Conservation (phyloP, 2,113 vertebrate species). For the Myiopsitta monachus region DNA sequence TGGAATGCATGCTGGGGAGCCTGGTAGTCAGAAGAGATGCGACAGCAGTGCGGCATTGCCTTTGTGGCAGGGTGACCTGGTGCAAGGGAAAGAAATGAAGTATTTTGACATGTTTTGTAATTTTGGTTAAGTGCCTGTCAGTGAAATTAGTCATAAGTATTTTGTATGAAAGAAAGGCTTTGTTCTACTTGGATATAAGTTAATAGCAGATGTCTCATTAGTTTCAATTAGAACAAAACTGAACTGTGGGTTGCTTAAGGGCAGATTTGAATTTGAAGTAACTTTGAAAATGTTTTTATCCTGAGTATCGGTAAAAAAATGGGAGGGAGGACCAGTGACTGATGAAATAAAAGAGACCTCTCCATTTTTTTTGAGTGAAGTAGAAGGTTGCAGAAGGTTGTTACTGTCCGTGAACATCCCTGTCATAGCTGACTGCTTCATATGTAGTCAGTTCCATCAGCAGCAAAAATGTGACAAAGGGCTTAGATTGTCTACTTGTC, state of each 20-base stretch:
- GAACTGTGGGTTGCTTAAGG: conserved; percentile 45
- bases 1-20: not conserved
- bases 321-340: not conserved
- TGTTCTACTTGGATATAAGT: conserved; percentile 50
- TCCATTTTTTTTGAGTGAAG: not conserved
- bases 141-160: not conserved
- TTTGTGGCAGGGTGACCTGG: not conserved
- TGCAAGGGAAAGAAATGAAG: not conserved
- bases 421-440: not conserved
- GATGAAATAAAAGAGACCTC: not conserved
- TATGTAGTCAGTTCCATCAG: not conserved
- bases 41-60: not conserved
- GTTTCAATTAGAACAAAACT: conserved; percentile 48
- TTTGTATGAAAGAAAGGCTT: not conserved
- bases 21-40: not conserved
- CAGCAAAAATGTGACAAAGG: not conserved
- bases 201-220: conserved; percentile 61
- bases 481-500: not conserved
- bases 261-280: conserved; percentile 50
- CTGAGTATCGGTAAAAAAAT: not conserved
- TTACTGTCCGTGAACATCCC: not conserved
- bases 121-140: conserved; percentile 27
- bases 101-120: conserved; percentile 14
- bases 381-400: not conserved
- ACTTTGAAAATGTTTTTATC: conserved; percentile 32